Evolutionary conservation across 1,140 invertebrate genomes (phyloP), one percentile per base, ranked within the genome.

Genomic region (Neodiprion fabricii): DNA sequence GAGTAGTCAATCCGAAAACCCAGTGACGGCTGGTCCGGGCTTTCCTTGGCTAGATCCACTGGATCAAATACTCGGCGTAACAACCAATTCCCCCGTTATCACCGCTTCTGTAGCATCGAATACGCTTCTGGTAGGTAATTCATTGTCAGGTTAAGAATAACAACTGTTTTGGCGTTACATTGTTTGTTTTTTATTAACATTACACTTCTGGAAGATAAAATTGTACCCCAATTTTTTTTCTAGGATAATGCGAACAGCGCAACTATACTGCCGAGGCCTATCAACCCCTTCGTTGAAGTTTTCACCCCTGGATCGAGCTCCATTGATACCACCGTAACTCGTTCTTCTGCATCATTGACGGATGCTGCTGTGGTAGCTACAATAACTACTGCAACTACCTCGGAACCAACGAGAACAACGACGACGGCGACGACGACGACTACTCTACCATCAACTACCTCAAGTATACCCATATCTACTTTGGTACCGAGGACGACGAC

Each of bases 1-100:
- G 12, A 81, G 76, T 17, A 79, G 75, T 72, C 77, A 79, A 75
- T 69, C 72, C 53, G 75, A 72, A 70, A 70, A 74, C 72, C 74
- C 69, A 72, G 76, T 84, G 21, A 85, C 83, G 28, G 80, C 79
- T 21, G 77, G 83, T 40, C 78, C 85, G n/a, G 83, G 84, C 69
- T 87, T 84, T 61, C 84, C 83, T 28, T 89, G 86, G 86, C 84
- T 83, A 73, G 85, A 89, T 81, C 84, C 86, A 7, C 67, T 87
- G 1, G 87, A 87, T 81, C 84, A 85, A 77, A 87, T 88, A 72
- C 87, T 89, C 71, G 86, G 86, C 14, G 84, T 88, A 7, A 85
- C 85, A 4, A 87, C 85, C 1, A 77, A 82, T 73, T 82, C 80
- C 17, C 81, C 85, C 9, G 14, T 81, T 23, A 82, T 83, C 67